A percentile compares a stretch with the other conserved stretches of the same genome.
Evolutionary conservation across 2,888 invertebrate species (phyloP).

Genomic region (Aproaerema taeniolella): DNA sequence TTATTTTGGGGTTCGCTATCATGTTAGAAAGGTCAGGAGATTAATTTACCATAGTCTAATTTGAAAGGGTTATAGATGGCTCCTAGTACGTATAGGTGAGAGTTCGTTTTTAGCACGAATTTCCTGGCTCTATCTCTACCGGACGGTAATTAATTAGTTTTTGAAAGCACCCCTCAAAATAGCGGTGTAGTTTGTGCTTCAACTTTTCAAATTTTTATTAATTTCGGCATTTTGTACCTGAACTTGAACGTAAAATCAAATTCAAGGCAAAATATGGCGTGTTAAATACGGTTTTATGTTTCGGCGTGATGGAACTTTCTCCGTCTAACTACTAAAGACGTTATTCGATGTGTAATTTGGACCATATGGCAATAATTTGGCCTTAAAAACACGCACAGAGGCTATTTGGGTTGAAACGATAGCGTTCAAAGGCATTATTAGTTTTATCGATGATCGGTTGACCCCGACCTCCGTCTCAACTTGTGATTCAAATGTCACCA

Average conservation of each 20-base stretch:
- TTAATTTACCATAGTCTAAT: slow-evolving; percentile 1
- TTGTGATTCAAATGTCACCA: slow-evolving; percentile 1
- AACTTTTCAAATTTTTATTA: slow-evolving; percentile 1
- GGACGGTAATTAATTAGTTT: too few relatives aligned
- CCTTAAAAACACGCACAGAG: slow-evolving; percentile 25
- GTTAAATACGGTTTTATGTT: slow-evolving; percentile 40
- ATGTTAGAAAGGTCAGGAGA: slow-evolving; percentile 10
- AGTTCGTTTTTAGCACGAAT: too few relatives aligned
- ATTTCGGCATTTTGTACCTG: neutral
- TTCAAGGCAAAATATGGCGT: slow-evolving; percentile 54
- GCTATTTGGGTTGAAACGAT: slow-evolving; percentile 8
- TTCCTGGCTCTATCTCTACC: too few relatives aligned
- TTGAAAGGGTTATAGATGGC: too few relatives aligned
- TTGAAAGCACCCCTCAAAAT: too few relatives aligned
- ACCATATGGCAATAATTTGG: slow-evolving; percentile 23
- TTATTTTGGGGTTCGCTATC: slow-evolving; percentile 3
- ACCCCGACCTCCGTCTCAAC: slow-evolving; percentile 1
- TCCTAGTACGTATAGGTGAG: too few relatives aligned
- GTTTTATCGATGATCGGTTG: neutral
- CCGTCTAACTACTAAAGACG: slow-evolving; percentile 26
- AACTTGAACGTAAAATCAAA: slow-evolving; percentile 24
- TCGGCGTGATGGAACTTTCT: slow-evolving; percentile 36
- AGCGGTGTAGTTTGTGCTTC: too few relatives aligned
- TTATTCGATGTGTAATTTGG: slow-evolving; percentile 32
- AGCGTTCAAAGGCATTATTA: neutral